A percentile compares a stretch with the other conserved stretches of the same genome.
phyloP scores from a whole-genome alignment of 2,797 vertebrate species.

The Varecia variegata region DNA sequence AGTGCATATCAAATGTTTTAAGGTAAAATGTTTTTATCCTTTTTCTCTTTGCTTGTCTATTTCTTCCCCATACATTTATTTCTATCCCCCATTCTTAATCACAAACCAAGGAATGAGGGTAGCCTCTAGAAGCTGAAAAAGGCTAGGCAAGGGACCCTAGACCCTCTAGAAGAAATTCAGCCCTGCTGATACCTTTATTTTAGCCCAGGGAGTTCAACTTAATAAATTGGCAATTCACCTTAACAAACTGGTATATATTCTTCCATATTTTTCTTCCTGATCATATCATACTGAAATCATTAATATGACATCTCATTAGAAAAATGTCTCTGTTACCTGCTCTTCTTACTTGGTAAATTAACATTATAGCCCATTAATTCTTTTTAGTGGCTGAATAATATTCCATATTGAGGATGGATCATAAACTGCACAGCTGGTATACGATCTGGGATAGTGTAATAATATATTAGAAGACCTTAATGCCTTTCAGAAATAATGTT shows the following conservation, averaged over 20 bases:
- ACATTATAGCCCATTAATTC: neutral
- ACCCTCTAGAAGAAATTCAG: neutral
- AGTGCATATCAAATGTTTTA: neutral
- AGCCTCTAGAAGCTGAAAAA: neutral
- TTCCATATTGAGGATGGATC: neutral
- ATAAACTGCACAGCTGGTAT: neutral
- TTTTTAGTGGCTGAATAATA: slow-evolving; percentile 4
- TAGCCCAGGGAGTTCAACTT: neutral
- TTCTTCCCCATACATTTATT: neutral
- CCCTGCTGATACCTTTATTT: neutral
- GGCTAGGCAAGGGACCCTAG: neutral
- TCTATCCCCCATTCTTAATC: neutral
- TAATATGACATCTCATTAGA: neutral
- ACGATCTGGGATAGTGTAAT: neutral
- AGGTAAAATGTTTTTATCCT: neutral
- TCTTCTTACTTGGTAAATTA: neutral
- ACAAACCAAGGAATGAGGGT: neutral
- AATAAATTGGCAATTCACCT: neutral
- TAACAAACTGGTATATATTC: neutral
- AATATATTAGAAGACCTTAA: neutral
- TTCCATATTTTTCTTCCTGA: neutral
- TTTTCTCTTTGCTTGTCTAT: neutral
- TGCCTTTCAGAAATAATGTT: slow-evolving; percentile 13
- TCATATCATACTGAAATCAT: neutral
- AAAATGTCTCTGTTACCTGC: neutral